Evolutionary conservation across 1,140 invertebrate genomes (phyloP).

Genomic region (Ectropis grisescens): DNA sequence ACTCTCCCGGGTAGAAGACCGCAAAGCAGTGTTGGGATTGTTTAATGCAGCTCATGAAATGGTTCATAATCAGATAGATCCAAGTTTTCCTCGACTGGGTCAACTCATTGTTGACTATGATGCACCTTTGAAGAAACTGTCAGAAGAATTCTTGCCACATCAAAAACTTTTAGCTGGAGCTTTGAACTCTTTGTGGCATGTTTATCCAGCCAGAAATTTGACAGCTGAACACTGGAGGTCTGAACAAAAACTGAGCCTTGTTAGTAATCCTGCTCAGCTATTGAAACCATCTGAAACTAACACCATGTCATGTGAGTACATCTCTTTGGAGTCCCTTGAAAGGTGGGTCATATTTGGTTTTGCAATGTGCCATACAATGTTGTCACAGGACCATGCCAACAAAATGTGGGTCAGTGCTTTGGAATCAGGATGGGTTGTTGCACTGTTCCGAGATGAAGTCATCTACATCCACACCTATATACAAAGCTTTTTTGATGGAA

Average conservation of each 20-base stretch:
- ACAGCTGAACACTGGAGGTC: conserved; percentile 94
- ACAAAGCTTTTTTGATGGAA: conserved; percentile 92
- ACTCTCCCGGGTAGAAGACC: conserved; percentile 95
- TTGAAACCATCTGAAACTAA: conserved; percentile 95
- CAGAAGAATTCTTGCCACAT: conserved; percentile 97
- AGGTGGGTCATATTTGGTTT: conserved; percentile 97
- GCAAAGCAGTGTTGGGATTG: conserved; percentile 95
- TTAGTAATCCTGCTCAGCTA: conserved; percentile 91
- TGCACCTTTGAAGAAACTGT: conserved; percentile 93
- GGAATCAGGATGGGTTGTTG: conserved; percentile 94
- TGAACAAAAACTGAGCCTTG: conserved; percentile 93
- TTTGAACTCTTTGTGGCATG: conserved; percentile 86
- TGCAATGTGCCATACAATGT: conserved; percentile 88
- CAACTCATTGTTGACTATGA: conserved; percentile 99
- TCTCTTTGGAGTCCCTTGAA: conserved; percentile 95
- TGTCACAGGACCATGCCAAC: conserved; percentile 84
- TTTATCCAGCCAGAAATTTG: conserved; percentile 92
- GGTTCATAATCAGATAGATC: conserved; percentile 91
- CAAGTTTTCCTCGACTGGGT: conserved; percentile 93
- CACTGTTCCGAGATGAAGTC: conserved; percentile 97
- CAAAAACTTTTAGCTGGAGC: conserved; percentile 89
- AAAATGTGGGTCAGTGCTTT: conserved; percentile 94
- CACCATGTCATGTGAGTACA: conserved; percentile 96
- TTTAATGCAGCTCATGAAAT: conserved; percentile 99
- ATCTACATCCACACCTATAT: conserved; percentile 96